phyloP scores from a whole-genome alignment of 2,888 invertebrate genomes.

The Acrocyrtus sp. region DNA sequence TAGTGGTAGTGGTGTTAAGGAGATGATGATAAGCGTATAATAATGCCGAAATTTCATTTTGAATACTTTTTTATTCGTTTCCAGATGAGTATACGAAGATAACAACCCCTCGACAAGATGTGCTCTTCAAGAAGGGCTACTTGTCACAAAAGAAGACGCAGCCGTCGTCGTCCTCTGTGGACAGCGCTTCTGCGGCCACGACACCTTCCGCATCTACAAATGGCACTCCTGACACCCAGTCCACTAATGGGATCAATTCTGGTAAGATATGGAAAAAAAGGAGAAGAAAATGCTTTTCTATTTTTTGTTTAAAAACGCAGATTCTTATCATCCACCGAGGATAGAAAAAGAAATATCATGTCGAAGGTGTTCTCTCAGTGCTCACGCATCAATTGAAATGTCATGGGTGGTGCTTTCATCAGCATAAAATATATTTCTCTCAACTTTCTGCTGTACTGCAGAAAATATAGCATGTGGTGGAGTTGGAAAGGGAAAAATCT shows the following conservation, averaged over 20 bases:
- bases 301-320: neutral
- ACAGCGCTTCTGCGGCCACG: conserved; percentile 62
- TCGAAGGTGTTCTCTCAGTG: too few relatives aligned
- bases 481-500: too few relatives aligned
- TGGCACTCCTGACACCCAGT: conserved; percentile 64
- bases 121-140: conserved; percentile 77
- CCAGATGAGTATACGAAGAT: conserved; percentile 77
- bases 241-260: conserved; percentile 64
- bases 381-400: too few relatives aligned
- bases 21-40: conserved; percentile 1
- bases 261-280: too few relatives aligned
- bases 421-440: too few relatives aligned
- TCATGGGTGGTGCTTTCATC: too few relatives aligned
- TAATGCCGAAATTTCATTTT: neutral
- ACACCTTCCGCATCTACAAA: conserved; percentile 63
- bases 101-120: conserved; percentile 76
- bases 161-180: conserved; percentile 60
- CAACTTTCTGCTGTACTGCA: too few relatives aligned
- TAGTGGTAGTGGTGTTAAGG: too few relatives aligned
- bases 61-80: conserved; percentile 62
- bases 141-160: conserved; percentile 65
- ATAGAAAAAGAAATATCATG: neutral
- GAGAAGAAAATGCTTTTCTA: conserved; percentile 1
- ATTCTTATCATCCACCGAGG: too few relatives aligned
- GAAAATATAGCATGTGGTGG: too few relatives aligned